Base-by-base conservation (phyloP, 2,113 vertebrate species). In the Campylorhamphus procurvoides region DNA sequence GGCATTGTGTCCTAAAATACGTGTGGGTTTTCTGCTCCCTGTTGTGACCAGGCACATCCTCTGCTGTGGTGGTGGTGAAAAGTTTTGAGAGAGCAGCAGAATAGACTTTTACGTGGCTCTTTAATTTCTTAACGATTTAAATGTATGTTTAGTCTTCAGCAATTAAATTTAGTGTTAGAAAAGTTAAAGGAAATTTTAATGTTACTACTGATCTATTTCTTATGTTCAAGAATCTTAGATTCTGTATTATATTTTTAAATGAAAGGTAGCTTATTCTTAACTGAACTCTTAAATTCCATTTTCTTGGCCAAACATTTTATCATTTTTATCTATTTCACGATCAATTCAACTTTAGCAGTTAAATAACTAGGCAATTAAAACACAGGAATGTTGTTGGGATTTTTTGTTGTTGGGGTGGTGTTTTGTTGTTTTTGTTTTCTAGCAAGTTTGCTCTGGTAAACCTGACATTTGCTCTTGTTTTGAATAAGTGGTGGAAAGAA, bases 1-100 rank as follows among this genome's bases (percentile, higher is more conserved):
- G 59, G 46, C 14, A 18, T 25, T 58, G 44, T 69, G 44, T 81
- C 63, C 59, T 92, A n/a, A 85, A 69, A 49, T 79, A 33, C 1
- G 4, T 67, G 69, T 93, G 84, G 42, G 27, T 95, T 90, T 96
- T 66, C 69, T 37, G 2, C 79, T 95, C 91, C 85, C 85, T 83
- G 81, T 69, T 74, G 50, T 84, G 60, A 89, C 72, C 73, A 78
- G 42, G 50, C 80, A 84, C 46, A 82, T 83, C 60, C 76, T 91
- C 59, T 82, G 49, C 39, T 39, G 37, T 66, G 29, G 59, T 63
- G 40, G 27, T 66, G 56, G 52, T 56, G 33, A 59, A 79, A 63
- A 37, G 29, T 47, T 97, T 56, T 55, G 64, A 74, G 40, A 78
- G 53, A 59, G 37, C 60, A 92, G 28, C 74, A 50, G 31, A 52